phyloP scores from a whole-genome alignment of 2,113 vertebrate species.

The Empidonax alnorum region DNA sequence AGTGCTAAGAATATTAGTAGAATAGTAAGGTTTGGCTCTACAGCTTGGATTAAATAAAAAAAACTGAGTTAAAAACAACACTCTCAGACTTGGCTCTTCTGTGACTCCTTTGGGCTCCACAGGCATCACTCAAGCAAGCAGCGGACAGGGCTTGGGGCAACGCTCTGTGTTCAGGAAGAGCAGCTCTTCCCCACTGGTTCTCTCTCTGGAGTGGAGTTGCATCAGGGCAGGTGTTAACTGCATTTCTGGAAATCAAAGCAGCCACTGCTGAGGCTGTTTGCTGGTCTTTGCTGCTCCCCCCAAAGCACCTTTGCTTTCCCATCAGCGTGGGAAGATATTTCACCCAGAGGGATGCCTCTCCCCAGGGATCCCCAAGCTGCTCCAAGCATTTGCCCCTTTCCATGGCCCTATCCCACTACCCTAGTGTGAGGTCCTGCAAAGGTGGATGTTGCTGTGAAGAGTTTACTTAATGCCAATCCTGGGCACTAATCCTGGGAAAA shows the following conservation, averaged over 20 bases:
- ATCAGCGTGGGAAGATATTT: not conserved
- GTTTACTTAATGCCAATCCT: not conserved
- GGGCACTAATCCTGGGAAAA: not conserved
- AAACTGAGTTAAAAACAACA: not conserved
- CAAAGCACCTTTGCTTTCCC: not conserved
- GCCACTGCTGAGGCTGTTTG: not conserved
- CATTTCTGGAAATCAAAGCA: conserved; percentile 37
- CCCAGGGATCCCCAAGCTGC: not conserved
- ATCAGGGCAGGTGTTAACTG: not conserved
- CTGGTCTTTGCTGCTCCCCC: not conserved
- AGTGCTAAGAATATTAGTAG: not conserved
- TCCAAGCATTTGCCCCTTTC: fast-evolving
- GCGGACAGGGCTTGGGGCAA: not conserved
- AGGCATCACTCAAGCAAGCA: not conserved
- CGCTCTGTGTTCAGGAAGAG: not conserved
- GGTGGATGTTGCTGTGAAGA: not conserved
- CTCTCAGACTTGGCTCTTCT: not conserved
- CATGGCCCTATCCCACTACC: not conserved
- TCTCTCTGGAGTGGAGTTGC: not conserved
- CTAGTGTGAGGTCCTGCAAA: not conserved
- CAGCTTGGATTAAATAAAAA: not conserved
- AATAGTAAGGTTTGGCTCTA: not conserved
- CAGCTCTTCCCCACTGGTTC: not conserved
- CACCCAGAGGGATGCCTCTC: not conserved
- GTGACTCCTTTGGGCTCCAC: not conserved